phyloP scores from a whole-genome alignment of 2,113 vertebrate species.

The Phoxinus phoxinus region DNA sequence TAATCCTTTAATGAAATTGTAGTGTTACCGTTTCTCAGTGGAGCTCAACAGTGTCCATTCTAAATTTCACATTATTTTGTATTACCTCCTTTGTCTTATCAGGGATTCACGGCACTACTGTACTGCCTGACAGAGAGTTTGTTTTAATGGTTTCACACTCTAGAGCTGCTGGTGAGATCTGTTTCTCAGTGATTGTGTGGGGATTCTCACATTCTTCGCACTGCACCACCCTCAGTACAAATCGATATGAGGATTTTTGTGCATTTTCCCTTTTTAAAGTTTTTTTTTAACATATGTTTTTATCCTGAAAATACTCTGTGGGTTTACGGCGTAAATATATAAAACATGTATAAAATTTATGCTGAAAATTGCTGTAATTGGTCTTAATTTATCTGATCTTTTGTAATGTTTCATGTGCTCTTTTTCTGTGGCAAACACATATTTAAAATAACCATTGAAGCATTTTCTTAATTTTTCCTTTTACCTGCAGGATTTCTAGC shows the following conservation, averaged over 20 bases:
- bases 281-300: neutral
- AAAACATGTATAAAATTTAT: too few species aligned
- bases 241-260: neutral
- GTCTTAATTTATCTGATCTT: neutral
- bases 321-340: too few species aligned
- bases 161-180: neutral
- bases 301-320: neutral
- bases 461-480: neutral
- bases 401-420: neutral
- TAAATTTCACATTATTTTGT: neutral
- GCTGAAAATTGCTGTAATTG: neutral
- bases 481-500: too few species aligned
- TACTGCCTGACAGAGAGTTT: neutral
- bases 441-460: neutral
- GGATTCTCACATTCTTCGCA: neutral
- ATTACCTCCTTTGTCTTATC: neutral
- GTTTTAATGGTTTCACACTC: constrained; percentile 20
- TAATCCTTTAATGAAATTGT: neutral
- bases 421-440: neutral
- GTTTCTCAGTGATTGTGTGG: neutral
- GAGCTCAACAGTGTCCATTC: neutral
- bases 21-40: neutral
- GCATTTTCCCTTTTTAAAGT: neutral
- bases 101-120: neutral
- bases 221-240: neutral